A percentile compares a stretch with the other conserved stretches of the same genome.
phyloP scores from a whole-genome alignment of 1,140 invertebrate genomes.

The Carposina sasakii region DNA sequence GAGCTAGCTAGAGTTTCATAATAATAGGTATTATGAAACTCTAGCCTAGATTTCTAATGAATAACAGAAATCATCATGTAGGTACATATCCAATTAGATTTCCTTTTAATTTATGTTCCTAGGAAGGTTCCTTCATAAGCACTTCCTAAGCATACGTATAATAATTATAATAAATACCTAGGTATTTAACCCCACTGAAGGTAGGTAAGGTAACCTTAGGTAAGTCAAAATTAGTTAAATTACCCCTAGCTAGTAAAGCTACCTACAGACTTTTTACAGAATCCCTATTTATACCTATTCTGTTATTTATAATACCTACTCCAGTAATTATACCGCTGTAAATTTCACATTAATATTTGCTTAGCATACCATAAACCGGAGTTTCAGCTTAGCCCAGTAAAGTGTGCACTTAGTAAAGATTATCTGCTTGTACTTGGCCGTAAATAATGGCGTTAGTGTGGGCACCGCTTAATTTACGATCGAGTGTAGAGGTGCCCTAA shows the following conservation, averaged over 20 bases:
- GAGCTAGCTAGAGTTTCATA: too few species aligned
- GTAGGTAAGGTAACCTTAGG: too few species aligned
- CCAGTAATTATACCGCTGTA: conserved; percentile 26
- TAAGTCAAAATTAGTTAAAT: too few species aligned
- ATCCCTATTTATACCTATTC: not conserved
- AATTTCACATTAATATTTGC: conserved; percentile 60
- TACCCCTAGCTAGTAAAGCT: conserved; percentile 41
- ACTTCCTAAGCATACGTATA: too few species aligned
- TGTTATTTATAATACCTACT: not conserved
- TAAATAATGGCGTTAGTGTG: conserved; percentile 44
- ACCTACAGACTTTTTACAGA: conserved; percentile 61
- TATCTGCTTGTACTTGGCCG: conserved; percentile 45
- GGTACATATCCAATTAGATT: too few species aligned
- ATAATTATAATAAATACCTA: too few species aligned
- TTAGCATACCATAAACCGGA: conserved; percentile 58
- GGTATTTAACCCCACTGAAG: too few species aligned
- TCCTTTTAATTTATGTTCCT: too few species aligned
- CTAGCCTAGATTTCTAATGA: too few species aligned
- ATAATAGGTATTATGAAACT: too few species aligned
- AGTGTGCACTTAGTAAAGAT: conserved; percentile 63
- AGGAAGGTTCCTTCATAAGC: too few species aligned
- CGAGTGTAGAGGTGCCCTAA: conserved; percentile 8
- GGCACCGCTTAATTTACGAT: conserved; percentile 30
- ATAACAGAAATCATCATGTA: too few species aligned
- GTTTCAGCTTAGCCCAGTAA: conserved; percentile 31